Conservation (phyloP, 2,888 invertebrate species). For the Melitaea athalia region DNA sequence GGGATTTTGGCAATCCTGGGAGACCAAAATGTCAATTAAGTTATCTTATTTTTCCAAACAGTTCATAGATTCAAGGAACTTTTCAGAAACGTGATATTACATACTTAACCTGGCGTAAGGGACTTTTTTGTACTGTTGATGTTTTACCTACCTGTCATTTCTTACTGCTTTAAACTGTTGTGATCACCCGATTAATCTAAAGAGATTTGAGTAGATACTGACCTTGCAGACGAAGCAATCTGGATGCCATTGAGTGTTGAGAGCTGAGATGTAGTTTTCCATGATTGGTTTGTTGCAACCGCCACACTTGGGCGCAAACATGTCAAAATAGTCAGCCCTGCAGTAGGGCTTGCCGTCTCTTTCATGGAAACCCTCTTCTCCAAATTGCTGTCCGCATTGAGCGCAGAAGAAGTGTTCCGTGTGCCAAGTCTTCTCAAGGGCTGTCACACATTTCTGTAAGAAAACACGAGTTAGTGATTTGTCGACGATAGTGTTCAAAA, state of each 20-base stretch:
- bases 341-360: slow-evolving; percentile 98
- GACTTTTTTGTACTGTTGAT: slow-evolving; percentile 15
- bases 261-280: slow-evolving; percentile 98
- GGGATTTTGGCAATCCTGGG: slow-evolving; percentile 95
- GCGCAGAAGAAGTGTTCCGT: slow-evolving; percentile 99
- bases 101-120: slow-evolving; percentile 69
- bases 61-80: slow-evolving; percentile 31
- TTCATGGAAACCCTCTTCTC: slow-evolving; percentile 99
- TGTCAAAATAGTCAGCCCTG: slow-evolving; percentile 96
- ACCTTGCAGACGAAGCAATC: slow-evolving; percentile 99
- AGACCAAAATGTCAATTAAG: slow-evolving; percentile 46
- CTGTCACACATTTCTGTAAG: slow-evolving; percentile 98
- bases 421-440: slow-evolving; percentile 98
- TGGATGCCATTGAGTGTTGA: slow-evolving; percentile 99
- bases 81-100: slow-evolving; percentile 38
- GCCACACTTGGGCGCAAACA: slow-evolving; percentile 99
- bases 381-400: slow-evolving; percentile 98
- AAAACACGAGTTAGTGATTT: slow-evolving; percentile 37
- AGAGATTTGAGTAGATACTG: slow-evolving; percentile 67
- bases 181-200: slow-evolving; percentile 16
- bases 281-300: slow-evolving; percentile 97
- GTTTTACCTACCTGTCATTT: slow-evolving; percentile 46
- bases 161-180: slow-evolving; percentile 5
- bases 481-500: neutral
- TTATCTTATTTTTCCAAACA: slow-evolving; percentile 25